Evolutionary conservation across 2,113 vertebrate species (phyloP), one percentile per base, ranked within the genome.

Genomic region (Mirza zaza): DNA sequence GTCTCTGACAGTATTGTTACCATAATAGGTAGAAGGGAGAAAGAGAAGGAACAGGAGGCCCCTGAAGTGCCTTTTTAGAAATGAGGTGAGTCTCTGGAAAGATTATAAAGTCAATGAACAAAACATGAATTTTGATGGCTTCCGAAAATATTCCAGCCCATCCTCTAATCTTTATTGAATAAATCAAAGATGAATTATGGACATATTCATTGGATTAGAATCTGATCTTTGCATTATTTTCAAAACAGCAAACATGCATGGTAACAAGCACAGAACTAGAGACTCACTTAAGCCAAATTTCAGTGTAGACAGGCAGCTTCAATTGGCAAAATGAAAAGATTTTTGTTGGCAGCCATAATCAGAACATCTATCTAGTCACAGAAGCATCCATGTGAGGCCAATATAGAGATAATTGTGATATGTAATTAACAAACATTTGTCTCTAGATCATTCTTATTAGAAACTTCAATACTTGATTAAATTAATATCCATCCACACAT

Each of bases 191-290:
- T 73, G 23, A 92, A 39, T 34, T 77, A 39, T 32, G 10, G n/a
- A 59, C 45, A 59, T 61, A 25, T 21, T 85, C 8, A 48, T 52
- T 32, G 70, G 0, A 27, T 39, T 90, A 82, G 42, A 85, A 34
- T 94, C 39, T 59, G n/a, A 80, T 83, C 45, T 87, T 83, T 70
- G 70, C 93, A n/a, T 25, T 50, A 48, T 67, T 97, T 83, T 88
- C 39, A 42, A 79, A 93, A 90, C 23, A 57, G 18, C 36, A 94
- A 87, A n/a, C 5, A 73, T 21, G 14, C 39, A 57, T 34, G 70
- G 73, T 6, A 63, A 83, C 17, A 65, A 84, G 36, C 12, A n/a
- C 25, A 88, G 32, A 55, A 52, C 3, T 25, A 17, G 6, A 9
- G 9, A 6, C 34, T 81, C 71, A 52, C 23, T n/a, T n/a, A 61